These are phyloP conservation scores for Poecilus cupreus DNA, from an alignment of 2,888 invertebrate genomes.

Conservation along the genomic window DNA sequence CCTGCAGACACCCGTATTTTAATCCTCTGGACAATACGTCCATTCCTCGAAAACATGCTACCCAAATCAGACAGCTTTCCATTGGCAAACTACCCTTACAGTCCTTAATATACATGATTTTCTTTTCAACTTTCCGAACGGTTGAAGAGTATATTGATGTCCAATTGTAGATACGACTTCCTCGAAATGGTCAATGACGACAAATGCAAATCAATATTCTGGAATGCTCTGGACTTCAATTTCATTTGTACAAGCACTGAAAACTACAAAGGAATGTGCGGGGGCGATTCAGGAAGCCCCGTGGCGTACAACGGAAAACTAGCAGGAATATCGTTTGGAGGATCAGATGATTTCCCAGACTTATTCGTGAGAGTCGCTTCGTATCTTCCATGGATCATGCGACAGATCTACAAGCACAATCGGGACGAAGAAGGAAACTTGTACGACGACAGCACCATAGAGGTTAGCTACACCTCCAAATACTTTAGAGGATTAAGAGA, in stretches of 20 bases:
- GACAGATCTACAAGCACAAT: not conserved
- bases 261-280: not conserved
- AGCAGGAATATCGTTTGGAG: not conserved
- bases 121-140: no score
- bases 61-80: no score
- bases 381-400: not conserved
- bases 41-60: no score
- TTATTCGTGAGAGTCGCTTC: not conserved
- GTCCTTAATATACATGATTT: no score
- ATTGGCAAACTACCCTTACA: no score
- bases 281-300: not conserved
- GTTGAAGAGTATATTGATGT: no score
- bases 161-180: not conserved
- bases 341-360: not conserved
- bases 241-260: not conserved
- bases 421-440: no score
- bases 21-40: no score
- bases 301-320: not conserved
- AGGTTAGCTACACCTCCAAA: no score
- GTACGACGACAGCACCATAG: no score
- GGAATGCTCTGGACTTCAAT: not conserved
- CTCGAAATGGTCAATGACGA: not conserved
- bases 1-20: no score
- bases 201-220: not conserved
- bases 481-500: no score